phyloP scores from a whole-genome alignment of 2,888 invertebrate genomes.

The Nymphalis polychloros region DNA sequence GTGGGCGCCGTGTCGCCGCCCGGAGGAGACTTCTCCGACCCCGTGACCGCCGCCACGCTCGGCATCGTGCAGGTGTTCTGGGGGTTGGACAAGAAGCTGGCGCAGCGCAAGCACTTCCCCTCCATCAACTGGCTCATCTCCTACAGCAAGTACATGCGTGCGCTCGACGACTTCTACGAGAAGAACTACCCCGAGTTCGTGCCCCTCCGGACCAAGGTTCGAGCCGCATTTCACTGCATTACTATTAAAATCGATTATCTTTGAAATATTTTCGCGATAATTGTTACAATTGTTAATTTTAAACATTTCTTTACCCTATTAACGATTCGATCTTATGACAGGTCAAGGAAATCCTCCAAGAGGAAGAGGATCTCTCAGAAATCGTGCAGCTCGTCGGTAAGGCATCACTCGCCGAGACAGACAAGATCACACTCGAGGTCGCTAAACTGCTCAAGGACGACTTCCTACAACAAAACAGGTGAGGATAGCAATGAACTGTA shows the following conservation, averaged over 20 bases:
- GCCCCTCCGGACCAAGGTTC: slow-evolving; percentile 95
- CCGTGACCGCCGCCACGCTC: slow-evolving; percentile 98
- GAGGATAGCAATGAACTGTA: no score
- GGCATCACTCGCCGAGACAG: slow-evolving; percentile 98
- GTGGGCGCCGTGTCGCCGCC: slow-evolving; percentile 99
- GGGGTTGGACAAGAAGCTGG: slow-evolving; percentile 99
- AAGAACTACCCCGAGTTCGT: slow-evolving; percentile 99
- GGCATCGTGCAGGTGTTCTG: slow-evolving; percentile 99
- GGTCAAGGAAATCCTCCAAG: slow-evolving; percentile 96
- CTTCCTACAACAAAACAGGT: slow-evolving; percentile 99
- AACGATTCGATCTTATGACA: not conserved
- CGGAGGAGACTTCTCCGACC: slow-evolving; percentile 99
- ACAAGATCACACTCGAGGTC: slow-evolving; percentile 99
- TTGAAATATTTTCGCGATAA: no score
- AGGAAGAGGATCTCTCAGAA: slow-evolving; percentile 99
- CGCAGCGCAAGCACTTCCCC: slow-evolving; percentile 99
- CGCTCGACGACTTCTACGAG: slow-evolving; percentile 99
- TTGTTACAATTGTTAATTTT: no score
- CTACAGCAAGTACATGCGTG: slow-evolving; percentile 97
- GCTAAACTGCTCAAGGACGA: slow-evolving; percentile 99
- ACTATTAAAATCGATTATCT: not conserved
- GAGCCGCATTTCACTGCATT: no score
- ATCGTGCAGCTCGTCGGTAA: slow-evolving; percentile 99
- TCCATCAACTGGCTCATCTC: slow-evolving; percentile 99
- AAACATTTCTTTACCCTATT: no score